Percentiles rank a stretch among this genome's conserved stretches.
Conservation (phyloP, 2,113 vertebrate genomes). For the Labeo catla region DNA sequence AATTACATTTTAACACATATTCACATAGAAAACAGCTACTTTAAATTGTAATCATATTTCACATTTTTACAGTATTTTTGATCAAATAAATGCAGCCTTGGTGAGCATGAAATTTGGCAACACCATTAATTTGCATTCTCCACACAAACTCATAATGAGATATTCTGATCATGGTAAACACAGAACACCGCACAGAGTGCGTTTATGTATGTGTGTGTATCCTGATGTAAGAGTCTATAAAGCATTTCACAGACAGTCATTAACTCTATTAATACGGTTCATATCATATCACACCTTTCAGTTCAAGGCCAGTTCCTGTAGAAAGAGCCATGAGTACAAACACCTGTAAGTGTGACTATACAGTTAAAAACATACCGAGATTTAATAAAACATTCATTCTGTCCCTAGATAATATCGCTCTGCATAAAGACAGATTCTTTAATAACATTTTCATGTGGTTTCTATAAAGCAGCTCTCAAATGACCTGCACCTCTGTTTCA, state of each 20-base stretch:
- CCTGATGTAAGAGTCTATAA: conserved; percentile 25
- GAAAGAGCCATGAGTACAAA: conserved; percentile 69
- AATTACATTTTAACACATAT: rapidly evolving
- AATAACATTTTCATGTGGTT: background rate
- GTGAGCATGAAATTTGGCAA: background rate
- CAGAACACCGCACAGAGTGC: background rate
- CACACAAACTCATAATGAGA: background rate
- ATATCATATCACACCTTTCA: conserved; percentile 74
- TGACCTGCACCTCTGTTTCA: background rate
- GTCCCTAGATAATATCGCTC: background rate
- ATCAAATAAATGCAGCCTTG: background rate
- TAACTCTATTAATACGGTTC: conserved; percentile 75
- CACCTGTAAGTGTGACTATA: conserved; percentile 50
- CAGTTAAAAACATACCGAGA: conserved; percentile 32
- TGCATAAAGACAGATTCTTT: background rate
- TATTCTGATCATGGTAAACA: background rate
- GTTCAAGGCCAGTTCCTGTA: conserved; percentile 73
- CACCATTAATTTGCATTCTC: background rate
- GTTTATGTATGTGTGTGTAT: background rate
- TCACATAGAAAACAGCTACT: background rate
- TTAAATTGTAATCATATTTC: background rate
- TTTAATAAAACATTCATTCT: background rate
- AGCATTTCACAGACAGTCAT: conserved; percentile 69
- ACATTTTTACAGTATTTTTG: background rate
- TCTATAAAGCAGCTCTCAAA: background rate